Evolutionary conservation across 2,797 vertebrate species (phyloP).

Genomic region (Oreochromis mossambicus): DNA sequence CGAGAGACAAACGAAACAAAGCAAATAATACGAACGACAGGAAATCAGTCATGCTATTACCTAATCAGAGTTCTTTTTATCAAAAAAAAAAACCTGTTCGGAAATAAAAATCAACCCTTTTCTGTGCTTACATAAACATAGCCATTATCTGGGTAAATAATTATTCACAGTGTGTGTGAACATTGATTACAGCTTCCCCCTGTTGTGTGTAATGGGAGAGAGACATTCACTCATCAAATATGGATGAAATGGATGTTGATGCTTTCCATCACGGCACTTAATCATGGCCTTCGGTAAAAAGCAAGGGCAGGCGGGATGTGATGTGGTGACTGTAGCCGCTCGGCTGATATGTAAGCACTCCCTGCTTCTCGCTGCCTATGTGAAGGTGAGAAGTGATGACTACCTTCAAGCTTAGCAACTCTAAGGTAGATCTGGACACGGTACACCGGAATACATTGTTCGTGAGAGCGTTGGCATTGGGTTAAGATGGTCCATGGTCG

Average conservation of each 20-base stretch:
- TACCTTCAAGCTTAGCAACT: neutral
- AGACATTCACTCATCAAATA: slow-evolving; percentile 71
- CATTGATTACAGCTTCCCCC: slow-evolving; percentile 69
- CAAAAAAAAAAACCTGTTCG: neutral
- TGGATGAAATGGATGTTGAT: slow-evolving; percentile 67
- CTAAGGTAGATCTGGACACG: neutral
- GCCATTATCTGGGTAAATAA: slow-evolving; percentile 67
- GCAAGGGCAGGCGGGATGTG: slow-evolving; percentile 9
- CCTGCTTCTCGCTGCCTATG: neutral
- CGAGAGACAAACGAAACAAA: slow-evolving; percentile 16
- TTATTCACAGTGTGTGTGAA: slow-evolving; percentile 66
- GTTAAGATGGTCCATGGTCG: neutral
- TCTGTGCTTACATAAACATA: slow-evolving; percentile 57
- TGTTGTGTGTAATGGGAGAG: slow-evolving; percentile 53
- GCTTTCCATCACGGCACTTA: slow-evolving; percentile 56
- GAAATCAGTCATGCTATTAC: slow-evolving; percentile 49
- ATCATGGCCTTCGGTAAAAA: slow-evolving; percentile 58
- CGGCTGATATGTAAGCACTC: neutral
- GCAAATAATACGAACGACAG: slow-evolving; percentile 14
- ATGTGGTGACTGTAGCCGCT: slow-evolving; percentile 17
- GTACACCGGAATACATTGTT: neutral
- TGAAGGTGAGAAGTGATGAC: neutral
- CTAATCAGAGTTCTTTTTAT: slow-evolving; percentile 60
- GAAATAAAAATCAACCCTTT: slow-evolving; percentile 25
- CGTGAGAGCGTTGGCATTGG: neutral